Conservation (phyloP, 1,140 invertebrate species). For the Ladona fulva region DNA sequence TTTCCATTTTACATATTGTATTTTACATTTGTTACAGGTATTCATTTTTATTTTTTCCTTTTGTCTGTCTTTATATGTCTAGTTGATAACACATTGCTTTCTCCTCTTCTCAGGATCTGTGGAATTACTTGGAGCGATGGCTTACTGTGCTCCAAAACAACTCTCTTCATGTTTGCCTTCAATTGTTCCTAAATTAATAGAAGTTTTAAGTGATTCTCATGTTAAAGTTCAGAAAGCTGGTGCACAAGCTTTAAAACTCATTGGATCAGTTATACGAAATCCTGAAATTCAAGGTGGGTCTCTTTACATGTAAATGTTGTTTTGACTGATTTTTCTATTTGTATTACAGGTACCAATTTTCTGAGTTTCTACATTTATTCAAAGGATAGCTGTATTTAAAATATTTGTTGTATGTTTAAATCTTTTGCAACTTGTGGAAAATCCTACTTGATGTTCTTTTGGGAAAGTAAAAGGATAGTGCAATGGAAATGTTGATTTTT, state of each 20-base stretch:
- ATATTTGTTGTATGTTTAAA: too few relatives aligned
- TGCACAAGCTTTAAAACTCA: slow-evolving; percentile 88
- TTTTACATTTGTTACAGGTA: slow-evolving; percentile 9
- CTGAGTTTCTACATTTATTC: too few relatives aligned
- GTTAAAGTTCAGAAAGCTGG: slow-evolving; percentile 96
- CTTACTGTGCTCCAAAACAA: slow-evolving; percentile 97
- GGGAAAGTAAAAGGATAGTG: too few relatives aligned
- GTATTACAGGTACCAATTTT: too few relatives aligned
- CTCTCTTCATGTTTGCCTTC: slow-evolving; percentile 93
- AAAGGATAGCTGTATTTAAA: too few relatives aligned
- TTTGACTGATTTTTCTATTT: too few relatives aligned
- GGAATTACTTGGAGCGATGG: slow-evolving; percentile 93
- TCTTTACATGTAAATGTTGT: too few relatives aligned
- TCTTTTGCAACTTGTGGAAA: too few relatives aligned
- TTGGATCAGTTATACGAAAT: slow-evolving; percentile 96
- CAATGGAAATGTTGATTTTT: too few relatives aligned
- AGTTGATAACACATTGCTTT: neutral
- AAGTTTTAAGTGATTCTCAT: slow-evolving; percentile 95
- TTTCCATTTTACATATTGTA: slow-evolving; percentile 15
- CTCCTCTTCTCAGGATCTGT: slow-evolving; percentile 63
- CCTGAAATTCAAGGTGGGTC: slow-evolving; percentile 89
- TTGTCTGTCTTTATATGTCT: too few relatives aligned
- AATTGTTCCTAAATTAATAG: slow-evolving; percentile 97
- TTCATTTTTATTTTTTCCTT: neutral
- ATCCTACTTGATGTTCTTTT: too few relatives aligned